These are phyloP conservation scores for Xenotilapia caudafasciata DNA, from an alignment of 2,113 vertebrate genomes.

Conservation along the genomic window DNA sequence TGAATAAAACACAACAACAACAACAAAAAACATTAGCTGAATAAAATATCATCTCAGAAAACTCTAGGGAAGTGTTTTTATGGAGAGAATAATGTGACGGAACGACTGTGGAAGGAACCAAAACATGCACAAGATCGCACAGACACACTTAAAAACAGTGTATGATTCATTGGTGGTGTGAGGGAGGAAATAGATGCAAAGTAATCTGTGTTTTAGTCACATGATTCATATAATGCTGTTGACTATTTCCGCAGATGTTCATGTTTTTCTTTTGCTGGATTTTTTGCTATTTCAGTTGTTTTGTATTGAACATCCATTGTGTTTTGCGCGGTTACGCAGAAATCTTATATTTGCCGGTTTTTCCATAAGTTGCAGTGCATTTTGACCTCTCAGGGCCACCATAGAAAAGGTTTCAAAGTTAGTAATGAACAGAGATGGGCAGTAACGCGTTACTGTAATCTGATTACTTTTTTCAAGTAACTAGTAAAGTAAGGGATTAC, in stretches of 20 bases:
- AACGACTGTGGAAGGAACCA: neutral
- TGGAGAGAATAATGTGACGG: neutral
- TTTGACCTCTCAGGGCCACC: neutral
- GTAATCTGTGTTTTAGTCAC: neutral
- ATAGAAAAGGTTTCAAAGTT: neutral
- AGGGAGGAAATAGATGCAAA: neutral
- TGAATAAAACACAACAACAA: neutral
- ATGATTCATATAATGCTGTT: neutral
- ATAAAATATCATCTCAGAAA: neutral
- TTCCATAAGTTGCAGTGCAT: neutral
- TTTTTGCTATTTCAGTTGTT: neutral
- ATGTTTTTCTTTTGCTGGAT: neutral
- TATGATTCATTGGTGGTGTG: neutral
- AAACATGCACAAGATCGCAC: neutral
- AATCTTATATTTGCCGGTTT: neutral
- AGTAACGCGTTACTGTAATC: too few relatives aligned
- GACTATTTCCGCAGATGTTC: neutral
- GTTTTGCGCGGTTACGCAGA: accelerated
- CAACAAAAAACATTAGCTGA: neutral
- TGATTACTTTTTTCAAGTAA: too few relatives aligned
- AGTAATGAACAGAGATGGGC: too few relatives aligned
- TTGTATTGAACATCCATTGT: accelerated
- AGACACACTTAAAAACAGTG: neutral
- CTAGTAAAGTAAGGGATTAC: too few relatives aligned
- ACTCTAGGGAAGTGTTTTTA: neutral